phyloP scores from a whole-genome alignment of 2,888 invertebrate species.

The Psylliodes chrysocephalus region DNA sequence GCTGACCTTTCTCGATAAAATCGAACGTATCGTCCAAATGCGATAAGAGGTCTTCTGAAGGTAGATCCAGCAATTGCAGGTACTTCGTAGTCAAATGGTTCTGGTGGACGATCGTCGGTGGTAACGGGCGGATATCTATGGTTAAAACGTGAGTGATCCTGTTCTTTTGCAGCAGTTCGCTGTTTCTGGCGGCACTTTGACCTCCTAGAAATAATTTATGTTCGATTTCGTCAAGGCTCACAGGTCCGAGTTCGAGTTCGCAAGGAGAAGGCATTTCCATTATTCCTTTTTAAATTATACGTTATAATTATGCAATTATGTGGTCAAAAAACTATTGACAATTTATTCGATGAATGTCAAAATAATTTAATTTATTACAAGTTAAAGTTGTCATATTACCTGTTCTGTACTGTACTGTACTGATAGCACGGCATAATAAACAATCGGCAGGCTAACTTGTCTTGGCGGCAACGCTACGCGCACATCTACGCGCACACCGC shows the following conservation, averaged over 20 bases:
- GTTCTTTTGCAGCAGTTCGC: constrained; percentile 71
- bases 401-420: too few species aligned
- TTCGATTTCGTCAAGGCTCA: constrained; percentile 1
- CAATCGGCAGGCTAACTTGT: too few species aligned
- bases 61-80: constrained; percentile 83
- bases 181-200: constrained; percentile 81
- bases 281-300: not conserved
- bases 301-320: not conserved
- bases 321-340: not conserved
- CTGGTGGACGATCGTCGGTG: constrained; percentile 74
- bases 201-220: constrained; percentile 67
- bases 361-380: too few species aligned
- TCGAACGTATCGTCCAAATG: constrained; percentile 79
- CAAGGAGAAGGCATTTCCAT: not conserved
- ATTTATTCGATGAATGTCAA: not conserved
- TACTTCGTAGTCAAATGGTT: constrained; percentile 76
- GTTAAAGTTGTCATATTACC: too few species aligned
- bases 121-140: constrained; percentile 83
- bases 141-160: constrained; percentile 82
- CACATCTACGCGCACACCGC: too few species aligned
- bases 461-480: too few species aligned
- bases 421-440: too few species aligned
- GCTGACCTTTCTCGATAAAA: constrained; percentile 70
- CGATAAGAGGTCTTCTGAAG: constrained; percentile 83
- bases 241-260: constrained; percentile 1